Conservation (phyloP, 2,888 invertebrate species). For the Andrena trimmerana region DNA sequence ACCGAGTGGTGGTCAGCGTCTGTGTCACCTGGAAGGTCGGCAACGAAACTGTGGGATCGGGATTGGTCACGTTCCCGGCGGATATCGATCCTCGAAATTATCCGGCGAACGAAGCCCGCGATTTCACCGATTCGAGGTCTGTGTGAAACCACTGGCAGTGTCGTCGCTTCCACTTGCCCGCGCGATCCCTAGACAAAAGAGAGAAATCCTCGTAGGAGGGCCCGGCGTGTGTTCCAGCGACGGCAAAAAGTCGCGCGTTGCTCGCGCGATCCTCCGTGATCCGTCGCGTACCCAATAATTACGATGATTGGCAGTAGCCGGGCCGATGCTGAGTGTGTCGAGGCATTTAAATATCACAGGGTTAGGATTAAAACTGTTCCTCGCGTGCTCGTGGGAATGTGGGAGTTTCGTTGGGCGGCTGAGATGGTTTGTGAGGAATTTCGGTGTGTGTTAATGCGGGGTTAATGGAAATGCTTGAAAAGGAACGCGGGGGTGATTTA, state of each 20-base stretch:
- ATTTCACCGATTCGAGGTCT: constrained; percentile 53
- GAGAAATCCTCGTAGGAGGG: constrained; percentile 1
- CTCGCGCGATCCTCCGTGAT: constrained; percentile 6
- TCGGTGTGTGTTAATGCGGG: not conserved
- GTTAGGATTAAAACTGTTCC: constrained; percentile 40
- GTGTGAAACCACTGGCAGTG: not conserved
- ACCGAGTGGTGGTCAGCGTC: constrained; percentile 25
- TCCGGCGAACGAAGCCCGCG: constrained; percentile 54
- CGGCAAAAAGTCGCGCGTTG: constrained; percentile 27
- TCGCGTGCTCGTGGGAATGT: constrained; percentile 41
- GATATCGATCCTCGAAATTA: constrained; percentile 63
- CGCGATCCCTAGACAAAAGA: constrained; percentile 16
- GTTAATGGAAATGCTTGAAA: not conserved
- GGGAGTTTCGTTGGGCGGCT: not conserved
- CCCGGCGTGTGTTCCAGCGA: not conserved
- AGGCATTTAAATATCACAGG: constrained; percentile 65
- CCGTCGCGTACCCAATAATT: constrained; percentile 53
- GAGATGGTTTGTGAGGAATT: not conserved
- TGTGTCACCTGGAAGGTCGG: constrained; percentile 58
- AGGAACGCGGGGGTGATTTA: not conserved
- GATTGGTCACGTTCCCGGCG: constrained; percentile 67
- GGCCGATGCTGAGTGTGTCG: constrained; percentile 28
- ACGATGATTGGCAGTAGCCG: constrained; percentile 65
- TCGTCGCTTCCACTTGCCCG: constrained; percentile 34
- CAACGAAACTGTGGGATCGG: constrained; percentile 61